Evolutionary conservation across 1,140 invertebrate species (phyloP), one percentile per base, ranked within the genome.

Genomic region (Thrips palmi): DNA sequence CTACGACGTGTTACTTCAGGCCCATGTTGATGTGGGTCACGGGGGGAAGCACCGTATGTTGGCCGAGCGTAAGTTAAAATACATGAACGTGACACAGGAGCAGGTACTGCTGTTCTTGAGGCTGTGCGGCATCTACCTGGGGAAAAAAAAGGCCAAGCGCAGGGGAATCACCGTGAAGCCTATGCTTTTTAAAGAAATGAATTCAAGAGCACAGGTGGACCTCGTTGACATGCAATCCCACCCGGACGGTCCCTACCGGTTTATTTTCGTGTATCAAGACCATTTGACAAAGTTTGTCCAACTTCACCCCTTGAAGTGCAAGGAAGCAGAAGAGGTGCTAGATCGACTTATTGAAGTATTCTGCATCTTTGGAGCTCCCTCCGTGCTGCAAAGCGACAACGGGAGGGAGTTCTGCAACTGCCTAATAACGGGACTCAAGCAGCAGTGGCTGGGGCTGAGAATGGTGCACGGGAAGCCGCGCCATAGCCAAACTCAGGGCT

Each of bases 211-310:
- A 34, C 55, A 62, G 50, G 50, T 63, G 7, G 59, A 64, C 43
- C 40, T 63, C 3, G 62, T 62, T 24, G 54, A 61, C 43, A 42
- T 54, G 23, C 59, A 62, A 43, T 50, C 52, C 22, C 48, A 55
- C 38, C 39, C 48, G 25, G 57, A 62, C 49, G 48, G 49, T 20
- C 44, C 53, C 2, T 58, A 42, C 36, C 54, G 52, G 40, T 62
- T 54, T 41, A 52, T 63, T 35, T 42, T 64, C 27, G 46, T 58
- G 12, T 65, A 64, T 44, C 53, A 61, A 51, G 51, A 58, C 37
- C 52, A 62, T 43, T 46, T 60, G 29, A 63, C 55, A 1, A 63
- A 64, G 48, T 63, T 60, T 47, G 42, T 57, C 1, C 3, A 45
- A n/a, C n/a, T n/a, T n/a, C n/a, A n/a, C n/a, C n/a, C n/a, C n/a